Evolutionary conservation across 2,797 vertebrate genomes (phyloP).

Genomic region (Squalus acanthias): DNA sequence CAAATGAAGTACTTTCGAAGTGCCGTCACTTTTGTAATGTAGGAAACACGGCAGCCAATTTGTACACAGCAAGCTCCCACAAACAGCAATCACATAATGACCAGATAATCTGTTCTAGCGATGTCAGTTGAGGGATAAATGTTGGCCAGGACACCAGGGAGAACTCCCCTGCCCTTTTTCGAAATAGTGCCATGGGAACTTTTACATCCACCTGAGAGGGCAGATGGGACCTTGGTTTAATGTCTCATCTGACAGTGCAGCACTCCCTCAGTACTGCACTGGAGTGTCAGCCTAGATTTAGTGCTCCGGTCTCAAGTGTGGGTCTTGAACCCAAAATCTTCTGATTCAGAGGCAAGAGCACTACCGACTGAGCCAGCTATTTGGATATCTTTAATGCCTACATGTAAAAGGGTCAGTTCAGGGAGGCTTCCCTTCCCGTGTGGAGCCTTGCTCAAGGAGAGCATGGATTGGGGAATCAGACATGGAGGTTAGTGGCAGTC

Average conservation of each 20-base stretch:
- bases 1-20: background rate
- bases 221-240: background rate
- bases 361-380: background rate
- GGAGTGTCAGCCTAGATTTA: background rate
- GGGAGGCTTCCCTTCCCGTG: background rate
- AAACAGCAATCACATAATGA: background rate
- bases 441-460: background rate
- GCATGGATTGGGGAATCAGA: background rate
- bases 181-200: background rate
- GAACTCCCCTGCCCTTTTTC: background rate
- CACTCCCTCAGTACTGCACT: background rate
- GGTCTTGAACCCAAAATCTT: background rate
- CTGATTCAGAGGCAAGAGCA: background rate
- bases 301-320: background rate
- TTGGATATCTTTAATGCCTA: background rate
- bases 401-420: background rate
- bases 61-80: background rate
- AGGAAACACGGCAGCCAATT: background rate
- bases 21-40: background rate
- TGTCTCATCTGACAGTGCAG: background rate
- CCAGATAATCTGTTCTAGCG: background rate
- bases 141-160: background rate
- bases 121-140: background rate
- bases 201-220: background rate
- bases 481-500: background rate